Evolutionary conservation across 2,888 invertebrate genomes (phyloP), one percentile per base, ranked within the genome.

Genomic region (Parelbella ahira): DNA sequence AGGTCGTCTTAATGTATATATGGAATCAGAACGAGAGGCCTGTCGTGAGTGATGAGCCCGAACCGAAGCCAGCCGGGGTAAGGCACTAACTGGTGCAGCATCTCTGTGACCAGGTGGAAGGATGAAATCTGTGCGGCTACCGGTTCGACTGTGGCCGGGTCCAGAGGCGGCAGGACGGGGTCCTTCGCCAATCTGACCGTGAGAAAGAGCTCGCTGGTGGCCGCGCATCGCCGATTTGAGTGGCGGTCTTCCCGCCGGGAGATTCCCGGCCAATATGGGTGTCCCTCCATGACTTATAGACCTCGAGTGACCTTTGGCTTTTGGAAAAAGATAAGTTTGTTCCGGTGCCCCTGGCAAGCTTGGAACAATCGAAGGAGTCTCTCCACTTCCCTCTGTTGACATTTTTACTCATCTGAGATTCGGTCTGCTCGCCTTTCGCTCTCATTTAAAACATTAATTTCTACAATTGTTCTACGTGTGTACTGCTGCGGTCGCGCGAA

Each of bases 51-150:
- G 95, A 1, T 93, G 61, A 59, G 53, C 89, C 71, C 60, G 88
- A 30, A 83, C 74, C 0, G 84, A 84, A 42, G 68, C 66, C 89
- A 92, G 54, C 9, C 83, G 72, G 21, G 88, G 82, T 49, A 77
- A 83, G 1, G 83, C 74, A 50, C 69, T 77, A 24, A 76, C 83
- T 29, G 73, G 73, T 1, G 68, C 59, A 1, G 86, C 82, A 50
- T 95, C 95, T 54, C 94, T 92, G 72, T 96, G 95, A 0, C 94
- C 95, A 0, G 95, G 94, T 0, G 96, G 96, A 46, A 96, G 84
- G 54, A 95, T 96, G 65, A 96, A 96, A 67, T 96, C 96, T 1
- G 96, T 96, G 68, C 93, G 94, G 48, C 95, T 95, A 45, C 93
- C 93, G 12, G 94, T 92, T 30, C 96, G 91, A 69, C 92, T 93